Evolutionary conservation across 2,797 vertebrate species (phyloP).

Genomic region (Phyllotis vaccarum): DNA sequence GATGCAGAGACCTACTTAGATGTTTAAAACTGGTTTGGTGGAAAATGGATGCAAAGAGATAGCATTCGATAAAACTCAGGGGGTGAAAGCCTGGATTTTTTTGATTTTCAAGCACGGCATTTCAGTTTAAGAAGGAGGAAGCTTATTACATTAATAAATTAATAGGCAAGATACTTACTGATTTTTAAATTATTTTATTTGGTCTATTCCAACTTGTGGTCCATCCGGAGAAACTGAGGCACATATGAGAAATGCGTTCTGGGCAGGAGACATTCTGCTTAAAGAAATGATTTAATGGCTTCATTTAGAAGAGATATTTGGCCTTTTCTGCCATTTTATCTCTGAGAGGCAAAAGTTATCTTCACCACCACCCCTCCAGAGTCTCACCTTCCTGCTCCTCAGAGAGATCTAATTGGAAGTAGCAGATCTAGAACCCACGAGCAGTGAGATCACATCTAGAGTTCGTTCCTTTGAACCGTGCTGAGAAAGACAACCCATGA

Average conservation of each 20-base stretch:
- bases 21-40: background rate
- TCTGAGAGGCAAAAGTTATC: conserved; percentile 61
- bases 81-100: background rate
- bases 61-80: background rate
- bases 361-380: background rate
- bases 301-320: background rate
- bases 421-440: conserved; percentile 71
- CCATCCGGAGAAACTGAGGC: conserved; percentile 46
- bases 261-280: background rate
- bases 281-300: background rate
- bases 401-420: conserved; percentile 57
- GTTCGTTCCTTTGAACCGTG: conserved; percentile 60
- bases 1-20: background rate
- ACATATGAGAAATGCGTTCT: background rate
- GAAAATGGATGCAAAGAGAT: background rate
- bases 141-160: background rate
- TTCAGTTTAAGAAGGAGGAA: background rate
- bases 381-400: background rate
- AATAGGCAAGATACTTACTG: background rate
- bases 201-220: conserved; percentile 19
- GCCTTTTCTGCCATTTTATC: background rate
- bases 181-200: conserved; percentile 57
- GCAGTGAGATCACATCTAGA: conserved; percentile 56
- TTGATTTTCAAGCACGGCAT: conserved; percentile 37
- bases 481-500: conserved; percentile 66